Evolutionary conservation across 2,888 invertebrate genomes (phyloP).

Genomic region (Diploptera punctata): DNA sequence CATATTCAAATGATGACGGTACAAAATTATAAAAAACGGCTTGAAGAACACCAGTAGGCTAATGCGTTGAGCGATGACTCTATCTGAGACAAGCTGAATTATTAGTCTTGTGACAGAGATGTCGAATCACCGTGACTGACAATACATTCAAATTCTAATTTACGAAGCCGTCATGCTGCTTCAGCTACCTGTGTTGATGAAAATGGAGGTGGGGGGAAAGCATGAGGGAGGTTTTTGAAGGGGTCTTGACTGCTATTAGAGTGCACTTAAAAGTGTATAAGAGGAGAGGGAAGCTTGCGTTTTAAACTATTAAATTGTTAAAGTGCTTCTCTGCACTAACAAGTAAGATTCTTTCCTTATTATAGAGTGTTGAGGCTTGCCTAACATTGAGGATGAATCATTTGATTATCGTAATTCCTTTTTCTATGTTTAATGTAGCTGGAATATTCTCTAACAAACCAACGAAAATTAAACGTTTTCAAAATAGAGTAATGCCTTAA

Average conservation of each 20-base stretch:
- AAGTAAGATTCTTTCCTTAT: background rate
- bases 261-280: background rate
- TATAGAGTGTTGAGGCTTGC: background rate
- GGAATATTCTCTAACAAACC: too few relatives aligned
- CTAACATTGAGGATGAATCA: background rate
- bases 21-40: background rate
- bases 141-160: conserved; percentile 28
- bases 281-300: background rate
- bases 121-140: conserved; percentile 28
- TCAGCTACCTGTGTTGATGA: conserved; percentile 3
- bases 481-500: too few relatives aligned
- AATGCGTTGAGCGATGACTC: conserved; percentile 6
- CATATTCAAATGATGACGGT: conserved; percentile 24
- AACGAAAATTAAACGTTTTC: too few relatives aligned
- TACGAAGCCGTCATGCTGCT: conserved; percentile 7
- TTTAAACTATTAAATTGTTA: conserved; percentile 1
- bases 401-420: too few relatives aligned
- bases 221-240: too few relatives aligned
- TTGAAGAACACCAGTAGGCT: background rate
- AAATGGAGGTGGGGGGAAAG: background rate
- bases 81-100: too few relatives aligned
- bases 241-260: background rate
- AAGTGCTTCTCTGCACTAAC: background rate
- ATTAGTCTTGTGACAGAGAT: background rate
- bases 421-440: too few relatives aligned